Evolutionary conservation across 2,113 vertebrate genomes (phyloP), one percentile per base, ranked within the genome.

Genomic region (Cebidichthys violaceus): DNA sequence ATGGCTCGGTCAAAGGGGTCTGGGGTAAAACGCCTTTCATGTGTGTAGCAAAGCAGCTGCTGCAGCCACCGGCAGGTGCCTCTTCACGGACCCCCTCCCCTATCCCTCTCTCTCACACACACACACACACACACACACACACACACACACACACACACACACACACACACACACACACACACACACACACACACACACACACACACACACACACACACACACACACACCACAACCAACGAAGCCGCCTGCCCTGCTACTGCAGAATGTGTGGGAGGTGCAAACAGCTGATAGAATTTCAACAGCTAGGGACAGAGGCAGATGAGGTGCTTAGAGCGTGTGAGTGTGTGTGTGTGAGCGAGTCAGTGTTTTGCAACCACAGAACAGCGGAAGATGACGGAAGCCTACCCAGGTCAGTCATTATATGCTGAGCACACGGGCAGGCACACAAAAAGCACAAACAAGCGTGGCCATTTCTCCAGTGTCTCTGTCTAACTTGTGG

Each of bases 221-320:
- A 79, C 57, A 87, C 81, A 70, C n/a, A 77, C 79, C 66, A 79
- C 79, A 81, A 75, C 87, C 79, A 79, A 52, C 84, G 79, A 86
- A 81, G 83, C 89, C 64, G 79, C 85, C 69, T 91, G 76, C 81
- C 82, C 84, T 91, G 93, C 90, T 82, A 75, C 89, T 92, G 92
- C 86, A 92, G 78, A 89, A 83, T 76, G 79, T 92, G 89, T 93
- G 90, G 92, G 91, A 93, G 92, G 92, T 85, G 82, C 89, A 91
- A 88, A 92, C 93, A 95, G 92, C 93, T 92, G 93, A 95, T 93
- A 92, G 88, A 92, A 92, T 93, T 92, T 93, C 86, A 93, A 86
- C 88, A 94, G 92, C 81, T 75, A 90, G 82, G 90, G 89, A 91
- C 85, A 90, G 78, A 90, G 78, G 87, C 88, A 92, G 89, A 91